Conservation (phyloP, 2,888 invertebrate species). For the Phortica okadai region DNA sequence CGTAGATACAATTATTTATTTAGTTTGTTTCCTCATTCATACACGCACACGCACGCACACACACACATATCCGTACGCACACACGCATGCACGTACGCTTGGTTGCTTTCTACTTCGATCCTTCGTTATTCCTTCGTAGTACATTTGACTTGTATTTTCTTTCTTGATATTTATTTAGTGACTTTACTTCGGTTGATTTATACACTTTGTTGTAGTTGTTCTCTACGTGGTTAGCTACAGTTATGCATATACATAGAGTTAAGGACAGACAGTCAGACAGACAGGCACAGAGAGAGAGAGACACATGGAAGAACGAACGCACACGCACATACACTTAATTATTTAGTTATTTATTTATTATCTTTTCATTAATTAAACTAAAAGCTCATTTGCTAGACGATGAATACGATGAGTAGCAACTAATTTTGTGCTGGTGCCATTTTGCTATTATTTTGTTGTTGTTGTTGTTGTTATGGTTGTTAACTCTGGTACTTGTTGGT, state of each 20-base stretch:
- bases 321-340: constrained; percentile 35
- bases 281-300: neutral
- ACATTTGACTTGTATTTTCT: too few species aligned
- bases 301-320: constrained; percentile 32
- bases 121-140: too few species aligned
- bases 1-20: constrained; percentile 9
- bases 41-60: constrained; percentile 10
- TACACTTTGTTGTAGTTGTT: neutral
- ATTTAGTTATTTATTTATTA: constrained; percentile 56
- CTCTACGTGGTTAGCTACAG: constrained; percentile 12
- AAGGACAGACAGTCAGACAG: neutral
- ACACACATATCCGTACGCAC: too few species aligned
- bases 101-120: neutral
- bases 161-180: too few species aligned
- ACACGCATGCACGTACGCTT: neutral
- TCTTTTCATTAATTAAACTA: constrained; percentile 65
- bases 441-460: constrained; percentile 36
- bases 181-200: neutral
- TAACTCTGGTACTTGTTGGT: constrained; percentile 32
- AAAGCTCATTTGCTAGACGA: constrained; percentile 64
- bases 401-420: neutral
- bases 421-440: constrained; percentile 41
- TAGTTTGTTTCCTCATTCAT: constrained; percentile 27
- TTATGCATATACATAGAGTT: too few species aligned
- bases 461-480: constrained; percentile 18